Evolutionary conservation across 2,888 invertebrate genomes (phyloP).

Genomic region (Aplocera efformata): DNA sequence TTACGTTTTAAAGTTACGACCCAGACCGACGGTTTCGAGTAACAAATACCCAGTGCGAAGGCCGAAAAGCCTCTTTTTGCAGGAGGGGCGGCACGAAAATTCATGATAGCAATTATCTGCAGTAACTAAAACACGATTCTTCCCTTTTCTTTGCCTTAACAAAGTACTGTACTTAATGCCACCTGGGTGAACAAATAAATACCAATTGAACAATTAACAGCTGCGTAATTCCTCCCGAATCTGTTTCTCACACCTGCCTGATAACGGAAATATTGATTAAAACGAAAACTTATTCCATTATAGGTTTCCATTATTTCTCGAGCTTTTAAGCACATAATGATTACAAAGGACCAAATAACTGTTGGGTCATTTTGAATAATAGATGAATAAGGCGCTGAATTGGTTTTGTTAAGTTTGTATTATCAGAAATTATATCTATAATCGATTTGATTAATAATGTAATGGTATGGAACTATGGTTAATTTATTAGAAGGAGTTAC

Average conservation of each 20-base stretch:
- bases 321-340: conserved; percentile 18
- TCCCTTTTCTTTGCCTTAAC: no score
- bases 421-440: no score
- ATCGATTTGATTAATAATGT: no score
- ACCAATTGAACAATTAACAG: conserved; percentile 8
- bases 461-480: no score
- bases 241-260: conserved; percentile 22
- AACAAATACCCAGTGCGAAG: conserved; percentile 24
- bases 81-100: conserved; percentile 14
- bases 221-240: conserved; percentile 12
- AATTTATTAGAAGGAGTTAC: no score
- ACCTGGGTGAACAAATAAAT: conserved; percentile 9
- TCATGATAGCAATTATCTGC: conserved; percentile 16
- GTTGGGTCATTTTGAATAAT: conserved; percentile 13
- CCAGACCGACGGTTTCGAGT: conserved; percentile 23
- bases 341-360: conserved; percentile 8
- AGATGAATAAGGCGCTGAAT: no score
- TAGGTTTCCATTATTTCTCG: conserved; percentile 26
- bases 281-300: conserved; percentile 36
- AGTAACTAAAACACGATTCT: conserved; percentile 12
- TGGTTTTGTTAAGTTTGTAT: no score
- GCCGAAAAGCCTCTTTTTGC: conserved; percentile 15
- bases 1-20: conserved; percentile 32
- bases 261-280: conserved; percentile 28
- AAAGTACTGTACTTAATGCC: conserved; percentile 2